phyloP scores from a whole-genome alignment of 2,888 invertebrate genomes.

The Tolmerus cingulatus region DNA sequence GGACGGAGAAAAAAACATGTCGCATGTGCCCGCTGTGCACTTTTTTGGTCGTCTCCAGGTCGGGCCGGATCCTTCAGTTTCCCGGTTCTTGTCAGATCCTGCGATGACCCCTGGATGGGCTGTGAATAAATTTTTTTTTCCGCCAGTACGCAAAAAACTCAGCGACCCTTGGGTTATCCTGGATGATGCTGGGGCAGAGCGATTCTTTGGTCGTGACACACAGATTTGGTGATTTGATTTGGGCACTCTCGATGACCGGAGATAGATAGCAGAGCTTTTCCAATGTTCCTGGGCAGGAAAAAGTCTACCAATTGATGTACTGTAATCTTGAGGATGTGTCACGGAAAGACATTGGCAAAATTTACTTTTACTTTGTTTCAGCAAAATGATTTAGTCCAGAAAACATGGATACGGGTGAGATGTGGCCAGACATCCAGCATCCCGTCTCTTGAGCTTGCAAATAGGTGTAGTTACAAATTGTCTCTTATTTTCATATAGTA shows the following conservation, averaged over 20 bases:
- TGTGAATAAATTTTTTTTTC: constrained; percentile 38
- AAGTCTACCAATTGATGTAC: constrained; percentile 7
- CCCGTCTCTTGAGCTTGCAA: neutral
- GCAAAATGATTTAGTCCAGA: neutral
- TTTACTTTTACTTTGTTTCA: neutral
- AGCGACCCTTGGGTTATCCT: neutral
- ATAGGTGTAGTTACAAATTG: too few species aligned
- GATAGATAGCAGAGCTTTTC: constrained; percentile 1
- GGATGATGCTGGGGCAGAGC: constrained; percentile 19
- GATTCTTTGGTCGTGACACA: constrained; percentile 26
- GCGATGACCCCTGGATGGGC: constrained; percentile 40
- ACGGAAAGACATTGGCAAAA: neutral
- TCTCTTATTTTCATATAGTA: too few species aligned
- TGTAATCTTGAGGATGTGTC: neutral
- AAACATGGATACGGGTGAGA: neutral
- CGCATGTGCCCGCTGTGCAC: constrained; percentile 37
- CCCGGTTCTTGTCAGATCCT: constrained; percentile 37
- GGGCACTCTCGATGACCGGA: constrained; percentile 15
- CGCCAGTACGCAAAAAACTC: constrained; percentile 11
- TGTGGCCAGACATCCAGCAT: neutral
- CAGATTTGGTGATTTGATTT: constrained; percentile 32
- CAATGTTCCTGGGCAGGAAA: neutral
- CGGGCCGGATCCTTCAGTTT: constrained; percentile 28
- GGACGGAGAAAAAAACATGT: constrained; percentile 1
- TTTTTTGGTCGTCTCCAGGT: constrained; percentile 21